These are phyloP conservation scores for Erpetoichthys calabaricus DNA, from an alignment of 2,797 vertebrate genomes.

Conservation along the genomic window DNA sequence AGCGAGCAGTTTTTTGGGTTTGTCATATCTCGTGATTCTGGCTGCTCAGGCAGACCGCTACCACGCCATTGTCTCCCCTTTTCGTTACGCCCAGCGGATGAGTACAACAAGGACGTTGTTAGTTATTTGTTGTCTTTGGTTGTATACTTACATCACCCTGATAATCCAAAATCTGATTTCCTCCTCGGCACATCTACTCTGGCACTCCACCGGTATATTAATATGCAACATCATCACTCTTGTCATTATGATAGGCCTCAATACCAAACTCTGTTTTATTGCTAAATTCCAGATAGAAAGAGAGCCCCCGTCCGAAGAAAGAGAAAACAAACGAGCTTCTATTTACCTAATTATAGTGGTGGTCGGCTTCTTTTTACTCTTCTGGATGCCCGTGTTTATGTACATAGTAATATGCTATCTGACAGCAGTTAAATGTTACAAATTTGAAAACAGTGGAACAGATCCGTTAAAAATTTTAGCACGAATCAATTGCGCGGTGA, in stretches of 20 bases:
- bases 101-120: background rate
- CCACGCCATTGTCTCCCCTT: conserved; percentile 1
- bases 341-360: background rate
- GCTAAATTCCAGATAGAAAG: conserved; percentile 1
- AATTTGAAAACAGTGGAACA: background rate
- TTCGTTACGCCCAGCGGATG: background rate
- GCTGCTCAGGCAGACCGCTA: conserved; percentile 4
- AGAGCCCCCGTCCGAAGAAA: background rate
- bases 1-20: background rate
- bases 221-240: background rate
- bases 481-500: background rate
- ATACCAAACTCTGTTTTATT: conserved; percentile 6
- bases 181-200: background rate
- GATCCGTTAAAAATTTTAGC: conserved; percentile 1
- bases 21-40: conserved; percentile 4
- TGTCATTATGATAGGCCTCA: background rate
- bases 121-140: background rate
- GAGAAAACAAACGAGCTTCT: background rate
- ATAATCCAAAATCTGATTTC: background rate
- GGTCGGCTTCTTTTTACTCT: background rate
- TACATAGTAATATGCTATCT: background rate
- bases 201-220: background rate
- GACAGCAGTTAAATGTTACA: background rate
- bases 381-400: conserved; percentile 1
- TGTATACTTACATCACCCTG: background rate